Evolutionary conservation across 2,113 vertebrate species (phyloP).

Genomic region (Buteo buteo): DNA sequence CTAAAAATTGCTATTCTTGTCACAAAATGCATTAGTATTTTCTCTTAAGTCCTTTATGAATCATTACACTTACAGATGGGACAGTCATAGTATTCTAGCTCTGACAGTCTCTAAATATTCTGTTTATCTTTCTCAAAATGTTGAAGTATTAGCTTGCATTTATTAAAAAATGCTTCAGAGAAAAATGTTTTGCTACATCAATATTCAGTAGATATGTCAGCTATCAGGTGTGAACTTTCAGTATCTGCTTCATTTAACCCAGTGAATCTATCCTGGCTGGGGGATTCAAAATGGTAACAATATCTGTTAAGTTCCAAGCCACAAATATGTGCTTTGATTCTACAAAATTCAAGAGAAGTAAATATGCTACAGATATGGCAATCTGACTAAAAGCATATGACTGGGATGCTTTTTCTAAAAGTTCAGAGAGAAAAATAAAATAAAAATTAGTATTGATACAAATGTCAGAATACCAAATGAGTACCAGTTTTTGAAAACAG

Average conservation of each 20-base stretch:
- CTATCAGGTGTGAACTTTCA: neutral
- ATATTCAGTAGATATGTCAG: neutral
- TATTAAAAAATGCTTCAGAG: neutral
- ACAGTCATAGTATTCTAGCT: neutral
- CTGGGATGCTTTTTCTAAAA: neutral
- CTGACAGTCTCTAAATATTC: neutral
- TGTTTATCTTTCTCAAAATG: neutral
- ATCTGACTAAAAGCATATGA: neutral
- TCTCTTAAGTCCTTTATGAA: neutral
- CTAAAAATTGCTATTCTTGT: neutral
- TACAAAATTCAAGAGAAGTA: neutral
- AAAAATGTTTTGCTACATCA: neutral
- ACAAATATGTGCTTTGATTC: neutral
- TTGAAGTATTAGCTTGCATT: neutral
- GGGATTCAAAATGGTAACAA: neutral
- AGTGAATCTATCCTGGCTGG: neutral
- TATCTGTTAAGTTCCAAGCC: neutral
- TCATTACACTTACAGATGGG: neutral
- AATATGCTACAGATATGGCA: neutral
- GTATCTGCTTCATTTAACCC: neutral
- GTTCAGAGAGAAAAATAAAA: neutral
- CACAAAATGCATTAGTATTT: neutral
- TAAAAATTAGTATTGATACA: neutral
- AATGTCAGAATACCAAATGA: neutral
- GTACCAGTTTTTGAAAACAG: neutral